These are phyloP conservation scores for Cheilosia impressa DNA, from an alignment of 2,888 invertebrate species.

Conservation along the genomic window DNA sequence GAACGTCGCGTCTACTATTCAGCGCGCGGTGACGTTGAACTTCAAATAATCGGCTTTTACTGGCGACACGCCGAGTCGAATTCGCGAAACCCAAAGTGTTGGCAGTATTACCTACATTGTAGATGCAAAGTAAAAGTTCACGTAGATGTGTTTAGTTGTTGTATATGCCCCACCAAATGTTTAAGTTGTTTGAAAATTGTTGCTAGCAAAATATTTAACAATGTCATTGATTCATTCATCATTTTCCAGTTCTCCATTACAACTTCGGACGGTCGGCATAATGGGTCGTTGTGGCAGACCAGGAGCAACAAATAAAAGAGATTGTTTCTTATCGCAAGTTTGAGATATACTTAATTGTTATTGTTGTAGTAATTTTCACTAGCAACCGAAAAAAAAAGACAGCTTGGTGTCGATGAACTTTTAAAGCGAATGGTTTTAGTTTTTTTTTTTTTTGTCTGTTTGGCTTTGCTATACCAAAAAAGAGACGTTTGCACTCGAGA, in stretches of 20 bases:
- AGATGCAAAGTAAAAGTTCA: background rate
- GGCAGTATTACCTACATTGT: background rate
- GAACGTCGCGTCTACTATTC: constrained; percentile 14
- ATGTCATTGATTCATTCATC: constrained; percentile 57
- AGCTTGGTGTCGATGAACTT: constrained; percentile 53
- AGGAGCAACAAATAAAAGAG: constrained; percentile 1
- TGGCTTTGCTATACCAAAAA: constrained; percentile 21
- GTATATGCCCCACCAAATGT: background rate
- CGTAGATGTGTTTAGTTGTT: background rate
- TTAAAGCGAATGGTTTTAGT: background rate
- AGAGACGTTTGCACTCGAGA: background rate
- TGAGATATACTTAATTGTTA: constrained; percentile 53
- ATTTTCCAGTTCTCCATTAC: constrained; percentile 6
- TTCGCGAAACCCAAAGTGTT: background rate
- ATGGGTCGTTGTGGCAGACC: background rate
- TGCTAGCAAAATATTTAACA: constrained; percentile 24
- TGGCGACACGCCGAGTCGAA: constrained; percentile 25
- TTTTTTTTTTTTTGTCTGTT: background rate
- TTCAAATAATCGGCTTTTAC: constrained; percentile 56
- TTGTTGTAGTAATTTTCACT: constrained; percentile 37
- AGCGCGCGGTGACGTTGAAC: constrained; percentile 29
- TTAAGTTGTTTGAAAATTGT: background rate
- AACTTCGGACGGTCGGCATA: constrained; percentile 7
- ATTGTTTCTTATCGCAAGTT: constrained; percentile 34
- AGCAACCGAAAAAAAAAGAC: constrained; percentile 12